Evolutionary conservation across 2,888 invertebrate genomes (phyloP), one percentile per base, ranked within the genome.

Genomic region (Melanophora roralis): DNA sequence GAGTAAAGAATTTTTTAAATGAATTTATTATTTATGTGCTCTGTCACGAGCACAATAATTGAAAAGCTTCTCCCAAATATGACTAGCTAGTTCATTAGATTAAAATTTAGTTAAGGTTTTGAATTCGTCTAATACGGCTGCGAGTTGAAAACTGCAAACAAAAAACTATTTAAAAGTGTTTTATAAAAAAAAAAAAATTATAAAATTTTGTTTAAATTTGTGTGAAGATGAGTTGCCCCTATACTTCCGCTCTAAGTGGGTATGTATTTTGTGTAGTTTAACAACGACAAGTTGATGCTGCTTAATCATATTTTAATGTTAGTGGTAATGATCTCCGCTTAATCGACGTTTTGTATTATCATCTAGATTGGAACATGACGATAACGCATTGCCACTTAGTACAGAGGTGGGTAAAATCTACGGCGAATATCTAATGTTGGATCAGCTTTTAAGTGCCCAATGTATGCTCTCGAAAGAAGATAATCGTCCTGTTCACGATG

Each of bases 381-480:
- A 89, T 4, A 82, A 79, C 4, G 88, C 88, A 0, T 73, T 85
- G 11, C 93, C 92, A 19, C 89, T 94, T 34, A 93, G 93, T 55
- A 92, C 93, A 80, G 93, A 94, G 79, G 92, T 93, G 6, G 97
- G 97, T 0, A 94, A 97, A 92, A 92, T 97, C 60, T 98, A 98
- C 88, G 94, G 95, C 0, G 97, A 97, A 85, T 98, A 98, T 86
- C 91, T 98, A 73, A 95, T 96, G 93, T 91, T 98, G 86, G 97
- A 98, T 88, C 96, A 96, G 87, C 91, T 98, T 19, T 91, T 98
- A 38, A 91, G 91, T 34, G 94, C 96, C 0, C 98, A 98, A 90
- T 91, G 94, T 75, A 92, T 97, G 91, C 92, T 96, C 57, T 97
- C 97, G 83, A 92, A 92, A 5, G 92, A 94, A 87, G 93, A 95